Base-by-base conservation (phyloP, 2,888 invertebrate species). In the Asteroscopus sphinx region DNA sequence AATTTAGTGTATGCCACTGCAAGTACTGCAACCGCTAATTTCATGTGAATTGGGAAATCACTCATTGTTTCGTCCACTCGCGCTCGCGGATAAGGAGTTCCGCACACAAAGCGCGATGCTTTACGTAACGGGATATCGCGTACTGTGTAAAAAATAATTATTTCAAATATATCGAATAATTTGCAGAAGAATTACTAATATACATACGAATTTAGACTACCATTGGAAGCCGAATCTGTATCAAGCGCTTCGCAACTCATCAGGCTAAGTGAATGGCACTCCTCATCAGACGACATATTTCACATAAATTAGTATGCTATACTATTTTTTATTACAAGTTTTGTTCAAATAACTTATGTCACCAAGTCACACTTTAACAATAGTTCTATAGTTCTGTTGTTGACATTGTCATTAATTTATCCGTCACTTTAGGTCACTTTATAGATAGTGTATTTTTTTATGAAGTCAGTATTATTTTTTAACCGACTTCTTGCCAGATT, bases 41-140 rank as follows among this genome's bases (percentile, higher is more conserved):
- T 35, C 13, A 35, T 35, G 15, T 35, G 2, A 15, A 9, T 15
- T 35, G 8, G 15, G 6, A 35, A 35, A 8, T 15, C 15, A 15
- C 7, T 9, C 4, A 33, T 26, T 28, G 42, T 44, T 33, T 36
- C 12, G 36, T 54, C 28, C 35, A 42, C 37, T 35, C 46, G 26
- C 16, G 28, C 8, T 17, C 35, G 16, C 30, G 17, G 40, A 25
- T 47, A 39, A 52, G 51, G 63, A 68, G 68, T 44, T 55, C 55
- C 63, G 16, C 39, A 42, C 68, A 61, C 68, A 42, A 66, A 66
- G 68, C 42, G 9, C 33, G 46, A 51, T 36, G 36, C n/a, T 13
- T 36, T 13, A 17, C 28, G 44, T 12, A 6, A 40, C 15, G 16
- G 17, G 30, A 47, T 44, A 55, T 21, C 13, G 7, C 12, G 6